phyloP scores from a whole-genome alignment of 2,888 invertebrate genomes.

The Drosophila limbata region DNA sequence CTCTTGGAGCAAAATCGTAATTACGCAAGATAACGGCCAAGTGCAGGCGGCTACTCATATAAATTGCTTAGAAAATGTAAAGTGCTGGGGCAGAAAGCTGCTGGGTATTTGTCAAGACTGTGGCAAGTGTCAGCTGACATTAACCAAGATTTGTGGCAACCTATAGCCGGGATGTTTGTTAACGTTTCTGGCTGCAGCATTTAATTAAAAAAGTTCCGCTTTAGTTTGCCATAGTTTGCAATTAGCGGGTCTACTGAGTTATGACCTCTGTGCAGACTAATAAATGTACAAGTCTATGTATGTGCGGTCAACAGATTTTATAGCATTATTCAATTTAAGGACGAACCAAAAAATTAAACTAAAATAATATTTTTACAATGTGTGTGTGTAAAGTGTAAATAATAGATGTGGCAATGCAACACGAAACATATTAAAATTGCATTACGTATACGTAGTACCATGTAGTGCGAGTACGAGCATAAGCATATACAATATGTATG shows the following conservation, averaged over 20 bases:
- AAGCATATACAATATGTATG: background rate
- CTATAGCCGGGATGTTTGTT: constrained; percentile 64
- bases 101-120: constrained; percentile 73
- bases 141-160: constrained; percentile 80
- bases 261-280: constrained; percentile 61
- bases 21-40: constrained; percentile 78
- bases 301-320: constrained; percentile 35
- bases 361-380: constrained; percentile 20
- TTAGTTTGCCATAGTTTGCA: constrained; percentile 45
- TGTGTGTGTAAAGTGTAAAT: constrained; percentile 27
- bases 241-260: constrained; percentile 63
- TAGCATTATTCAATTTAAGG: constrained; percentile 24
- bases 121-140: constrained; percentile 67
- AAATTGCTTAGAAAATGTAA: constrained; percentile 79
- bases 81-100: constrained; percentile 54
- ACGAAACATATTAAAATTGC: constrained; percentile 66
- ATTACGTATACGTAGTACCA: constrained; percentile 38
- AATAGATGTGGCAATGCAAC: constrained; percentile 42
- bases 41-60: constrained; percentile 67
- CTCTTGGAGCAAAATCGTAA: constrained; percentile 60
- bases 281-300: constrained; percentile 34
- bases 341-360: constrained; percentile 3
- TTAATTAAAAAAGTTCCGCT: constrained; percentile 77
- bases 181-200: constrained; percentile 61
- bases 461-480: background rate